Percentiles rank a stretch among this genome's conserved stretches.
These are phyloP conservation scores for Osmoderma eremita DNA, from an alignment of 2,888 invertebrate species.

Conservation along the genomic window DNA sequence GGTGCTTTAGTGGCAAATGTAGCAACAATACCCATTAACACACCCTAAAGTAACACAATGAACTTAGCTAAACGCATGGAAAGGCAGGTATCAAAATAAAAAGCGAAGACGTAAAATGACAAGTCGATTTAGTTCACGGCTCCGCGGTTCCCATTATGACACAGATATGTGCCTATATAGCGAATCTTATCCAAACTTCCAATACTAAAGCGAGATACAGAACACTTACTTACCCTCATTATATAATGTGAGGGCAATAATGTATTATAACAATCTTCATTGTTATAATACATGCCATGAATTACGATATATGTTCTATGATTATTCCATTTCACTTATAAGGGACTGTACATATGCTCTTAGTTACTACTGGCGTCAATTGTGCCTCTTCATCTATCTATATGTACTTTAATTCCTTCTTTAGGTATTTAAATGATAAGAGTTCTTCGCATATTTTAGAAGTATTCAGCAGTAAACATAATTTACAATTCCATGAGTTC, in stretches of 20 bases:
- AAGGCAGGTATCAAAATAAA: constrained; percentile 58
- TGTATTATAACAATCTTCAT: no score
- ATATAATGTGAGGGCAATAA: constrained; percentile 4
- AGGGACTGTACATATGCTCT: no score
- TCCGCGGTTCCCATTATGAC: constrained; percentile 58
- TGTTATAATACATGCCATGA: no score
- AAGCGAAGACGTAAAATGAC: constrained; percentile 57
- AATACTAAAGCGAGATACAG: constrained; percentile 25
- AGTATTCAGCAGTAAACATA: no score
- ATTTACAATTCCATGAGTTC: no score
- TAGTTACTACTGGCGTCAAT: no score
- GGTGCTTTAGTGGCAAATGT: constrained; percentile 33
- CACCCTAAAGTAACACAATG: constrained; percentile 53
- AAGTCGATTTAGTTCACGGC: constrained; percentile 58
- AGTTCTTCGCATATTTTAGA: no score
- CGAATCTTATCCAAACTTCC: constrained; percentile 50
- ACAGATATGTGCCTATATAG: constrained; percentile 44
- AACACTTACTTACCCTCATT: constrained; percentile 21
- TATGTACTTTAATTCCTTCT: no score
- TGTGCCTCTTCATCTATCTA: no score
- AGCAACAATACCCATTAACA: constrained; percentile 54
- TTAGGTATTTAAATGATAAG: no score
- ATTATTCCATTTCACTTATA: no score
- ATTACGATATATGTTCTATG: no score
- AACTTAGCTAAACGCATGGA: constrained; percentile 52